These are phyloP conservation scores for Gobio gobio DNA, from an alignment of 2,113 vertebrate species.

Conservation along the genomic window DNA sequence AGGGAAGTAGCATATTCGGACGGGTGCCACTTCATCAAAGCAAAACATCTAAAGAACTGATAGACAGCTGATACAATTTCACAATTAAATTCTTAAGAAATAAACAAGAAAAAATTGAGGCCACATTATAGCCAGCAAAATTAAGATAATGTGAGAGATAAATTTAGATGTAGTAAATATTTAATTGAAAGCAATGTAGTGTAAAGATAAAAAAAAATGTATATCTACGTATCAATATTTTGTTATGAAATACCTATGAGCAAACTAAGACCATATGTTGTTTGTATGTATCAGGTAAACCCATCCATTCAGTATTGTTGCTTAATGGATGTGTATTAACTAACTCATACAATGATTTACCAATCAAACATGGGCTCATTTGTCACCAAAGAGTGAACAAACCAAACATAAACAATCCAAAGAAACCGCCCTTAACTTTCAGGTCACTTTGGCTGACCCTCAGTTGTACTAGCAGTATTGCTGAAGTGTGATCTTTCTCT, in stretches of 20 bases:
- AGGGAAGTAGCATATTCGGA: background rate
- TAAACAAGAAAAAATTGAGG: background rate
- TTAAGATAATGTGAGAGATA: too few species aligned
- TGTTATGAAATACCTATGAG: background rate
- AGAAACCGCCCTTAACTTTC: slow-evolving; percentile 51
- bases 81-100: background rate
- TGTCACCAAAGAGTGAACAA: background rate
- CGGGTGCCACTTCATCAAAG: background rate
- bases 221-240: background rate
- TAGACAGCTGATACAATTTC: background rate
- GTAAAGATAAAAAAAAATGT: background rate
- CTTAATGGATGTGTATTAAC: background rate
- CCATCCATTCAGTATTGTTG: background rate
- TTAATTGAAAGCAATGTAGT: background rate
- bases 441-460: slow-evolving; percentile 61
- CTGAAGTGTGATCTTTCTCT: slow-evolving; percentile 67
- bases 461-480: slow-evolving; percentile 54
- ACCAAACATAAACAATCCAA: slow-evolving; percentile 22
- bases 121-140: too few species aligned
- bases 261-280: background rate
- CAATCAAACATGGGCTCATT: background rate
- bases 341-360: background rate
- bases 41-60: background rate
- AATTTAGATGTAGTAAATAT: too few species aligned
- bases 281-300: background rate